Base-by-base conservation (phyloP, 2,888 invertebrate genomes). In the Stomorhina lunata region DNA sequence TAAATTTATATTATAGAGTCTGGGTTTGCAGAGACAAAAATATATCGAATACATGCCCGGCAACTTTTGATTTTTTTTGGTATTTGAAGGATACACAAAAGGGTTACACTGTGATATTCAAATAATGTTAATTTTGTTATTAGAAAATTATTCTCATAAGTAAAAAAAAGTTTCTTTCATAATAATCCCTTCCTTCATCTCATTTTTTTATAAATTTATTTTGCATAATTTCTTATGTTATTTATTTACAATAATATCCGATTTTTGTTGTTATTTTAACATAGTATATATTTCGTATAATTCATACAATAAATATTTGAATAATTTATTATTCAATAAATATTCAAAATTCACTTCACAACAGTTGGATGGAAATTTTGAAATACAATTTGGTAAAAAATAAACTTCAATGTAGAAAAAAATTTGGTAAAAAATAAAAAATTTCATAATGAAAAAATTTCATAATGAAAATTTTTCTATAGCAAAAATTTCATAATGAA, bases 201-300 rank as follows among this genome's bases (percentile, higher is more conserved):
- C 12, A 50, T 43, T 50, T 63, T 48, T 45, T 59, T 61, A 57
- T 37, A 83, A 86, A 85, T 87, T 85, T 82, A 85, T 84, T 85
- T 84, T 84, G 80, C 85, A 88, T 88, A 87, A 86, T 85, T 87
- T 84, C 78, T 85, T 83, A 79, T 63, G 43, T 40, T 6, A 27
- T 25, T 12, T 17, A n/a, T 48, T 25, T 77, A 12, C 15, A 2
- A 15, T 59, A 17, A 10, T 45, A 45, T 10, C 10, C 61, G 20
- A 43, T 63, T n/a, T 59, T 57, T 63, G 12, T 80, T 80, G 48
- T 40, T 59, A 15, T 65, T 61, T 15, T 53, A 25, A 17, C 17
- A 32, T 17, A 22, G 22, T 10, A 65, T 29, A n/a, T 53, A 27
- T 17, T 10, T 34, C 32, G 29, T 27, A 20, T 65, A 55, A 29